These are phyloP conservation scores for Nephotettix cincticeps DNA, from an alignment of 1,140 invertebrate species.

Conservation along the genomic window DNA sequence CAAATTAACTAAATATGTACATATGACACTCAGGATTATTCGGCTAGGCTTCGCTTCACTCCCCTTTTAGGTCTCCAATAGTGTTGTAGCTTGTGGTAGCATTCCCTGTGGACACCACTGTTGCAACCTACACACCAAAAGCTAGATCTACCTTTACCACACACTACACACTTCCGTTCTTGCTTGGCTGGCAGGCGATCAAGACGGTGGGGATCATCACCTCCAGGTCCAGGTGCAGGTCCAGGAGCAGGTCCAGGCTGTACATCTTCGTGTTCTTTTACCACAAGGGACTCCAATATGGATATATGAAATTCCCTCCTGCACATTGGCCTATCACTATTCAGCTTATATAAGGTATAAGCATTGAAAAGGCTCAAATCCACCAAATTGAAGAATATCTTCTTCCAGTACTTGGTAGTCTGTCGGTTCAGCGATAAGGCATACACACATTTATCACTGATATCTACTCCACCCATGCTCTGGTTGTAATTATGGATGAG, in stretches of 20 bases:
- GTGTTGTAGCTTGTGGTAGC: slow-evolving; percentile 21
- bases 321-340: background rate
- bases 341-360: background rate
- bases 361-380: background rate
- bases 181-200: background rate
- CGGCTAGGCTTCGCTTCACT: background rate
- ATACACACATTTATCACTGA: background rate
- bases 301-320: background rate
- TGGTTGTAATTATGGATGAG: background rate
- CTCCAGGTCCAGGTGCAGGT: slow-evolving; percentile 1
- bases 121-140: slow-evolving; percentile 28
- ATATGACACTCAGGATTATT: too few relatives aligned
- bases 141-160: background rate
- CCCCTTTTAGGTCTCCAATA: slow-evolving; percentile 11
- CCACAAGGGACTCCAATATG: background rate
- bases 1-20: too few relatives aligned
- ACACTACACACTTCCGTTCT: slow-evolving; percentile 2
- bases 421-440: background rate
- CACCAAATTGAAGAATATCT: background rate
- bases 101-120: slow-evolving; percentile 18
- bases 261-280: background rate
- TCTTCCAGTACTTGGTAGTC: background rate
- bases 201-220: background rate
- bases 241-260: background rate
- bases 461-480: background rate